Conservation (phyloP, 2,797 vertebrate genomes). For the Cyprinella venusta region DNA sequence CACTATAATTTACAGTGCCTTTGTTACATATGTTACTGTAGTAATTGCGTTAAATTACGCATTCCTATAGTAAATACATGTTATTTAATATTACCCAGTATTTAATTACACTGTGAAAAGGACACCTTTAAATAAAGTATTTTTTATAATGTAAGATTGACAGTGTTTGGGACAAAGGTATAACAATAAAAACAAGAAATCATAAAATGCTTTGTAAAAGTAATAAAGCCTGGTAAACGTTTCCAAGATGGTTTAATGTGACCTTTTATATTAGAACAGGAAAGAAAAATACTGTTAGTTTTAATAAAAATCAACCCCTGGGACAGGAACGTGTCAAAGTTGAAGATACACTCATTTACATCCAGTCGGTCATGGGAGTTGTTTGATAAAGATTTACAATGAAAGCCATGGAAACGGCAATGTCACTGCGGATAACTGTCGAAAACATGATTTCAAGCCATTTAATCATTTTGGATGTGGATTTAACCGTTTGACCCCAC, state of each 20-base stretch:
- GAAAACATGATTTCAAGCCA: conserved; percentile 47
- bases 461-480: conserved; percentile 56
- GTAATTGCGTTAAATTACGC: not conserved
- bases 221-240: not conserved
- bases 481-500: conserved; percentile 50
- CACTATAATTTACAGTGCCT: no score
- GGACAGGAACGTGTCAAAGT: not conserved
- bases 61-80: not conserved
- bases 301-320: not conserved
- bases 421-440: conserved; percentile 32
- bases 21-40: not conserved
- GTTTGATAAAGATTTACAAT: conserved; percentile 38
- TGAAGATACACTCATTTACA: not conserved
- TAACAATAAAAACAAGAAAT: not conserved
- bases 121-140: not conserved
- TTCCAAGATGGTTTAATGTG: not conserved
- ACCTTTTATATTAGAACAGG: not conserved
- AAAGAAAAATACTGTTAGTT: not conserved
- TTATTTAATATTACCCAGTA: not conserved
- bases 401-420: conserved; percentile 19
- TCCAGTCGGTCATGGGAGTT: not conserved
- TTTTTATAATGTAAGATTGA: not conserved
- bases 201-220: not conserved
- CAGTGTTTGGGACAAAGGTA: not conserved
- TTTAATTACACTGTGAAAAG: not conserved